Conservation (phyloP, 2,113 vertebrate genomes). For the Plecotus auritus region DNA sequence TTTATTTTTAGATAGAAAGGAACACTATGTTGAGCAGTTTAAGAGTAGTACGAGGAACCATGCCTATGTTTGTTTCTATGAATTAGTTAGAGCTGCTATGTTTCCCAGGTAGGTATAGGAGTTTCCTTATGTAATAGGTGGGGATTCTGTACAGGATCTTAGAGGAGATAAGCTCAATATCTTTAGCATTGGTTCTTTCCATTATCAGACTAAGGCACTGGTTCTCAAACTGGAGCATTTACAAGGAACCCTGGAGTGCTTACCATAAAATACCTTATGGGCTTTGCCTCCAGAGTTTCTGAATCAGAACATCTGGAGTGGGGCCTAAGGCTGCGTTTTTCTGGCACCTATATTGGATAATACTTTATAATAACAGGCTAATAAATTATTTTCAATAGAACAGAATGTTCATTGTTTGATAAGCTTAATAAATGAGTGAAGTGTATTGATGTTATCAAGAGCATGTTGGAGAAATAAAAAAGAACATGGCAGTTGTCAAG, state of each 20-base stretch:
- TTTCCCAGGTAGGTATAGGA: no score
- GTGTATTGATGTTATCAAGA: background rate
- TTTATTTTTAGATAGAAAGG: background rate
- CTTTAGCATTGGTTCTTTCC: background rate
- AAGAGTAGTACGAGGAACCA: background rate
- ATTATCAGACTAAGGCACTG: background rate
- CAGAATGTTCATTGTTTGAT: background rate
- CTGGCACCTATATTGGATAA: background rate
- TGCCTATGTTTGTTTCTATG: no score
- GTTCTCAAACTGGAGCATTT: background rate
- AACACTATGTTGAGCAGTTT: background rate
- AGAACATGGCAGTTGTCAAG: background rate
- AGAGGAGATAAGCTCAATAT: background rate
- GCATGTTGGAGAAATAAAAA: background rate
- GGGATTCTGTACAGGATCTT: background rate
- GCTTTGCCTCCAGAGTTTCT: background rate
- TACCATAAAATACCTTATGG: background rate
- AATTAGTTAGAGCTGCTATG: no score
- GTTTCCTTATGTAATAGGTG: background rate
- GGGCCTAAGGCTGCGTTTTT: background rate
- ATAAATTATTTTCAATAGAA: background rate
- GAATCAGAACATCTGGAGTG: background rate
- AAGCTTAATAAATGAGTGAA: background rate
- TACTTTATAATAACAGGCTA: background rate
- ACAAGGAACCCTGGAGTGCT: fast-evolving